Percentiles rank a stretch among this genome's conserved stretches.
Conservation (phyloP, 2,797 vertebrate species). For the Tiaroga cobitis region DNA sequence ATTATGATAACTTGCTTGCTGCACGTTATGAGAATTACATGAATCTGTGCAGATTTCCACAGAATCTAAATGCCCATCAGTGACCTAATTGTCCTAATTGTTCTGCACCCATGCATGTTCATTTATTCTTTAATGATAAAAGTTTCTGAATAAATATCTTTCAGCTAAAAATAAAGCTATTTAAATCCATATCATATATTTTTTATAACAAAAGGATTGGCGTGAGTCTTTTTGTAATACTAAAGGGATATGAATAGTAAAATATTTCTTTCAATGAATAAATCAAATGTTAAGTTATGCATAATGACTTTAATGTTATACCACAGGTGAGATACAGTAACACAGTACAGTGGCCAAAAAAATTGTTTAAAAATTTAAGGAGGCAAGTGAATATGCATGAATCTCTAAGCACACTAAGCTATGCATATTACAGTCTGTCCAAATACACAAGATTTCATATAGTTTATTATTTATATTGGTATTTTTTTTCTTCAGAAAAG, state of each 20-base stretch:
- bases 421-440: not conserved
- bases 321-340: not conserved
- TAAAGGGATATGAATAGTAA: not conserved
- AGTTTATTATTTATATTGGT: too few relatives aligned
- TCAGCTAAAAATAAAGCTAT: not conserved
- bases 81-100: not conserved
- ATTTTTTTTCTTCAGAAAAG: not conserved
- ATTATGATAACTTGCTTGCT: too few relatives aligned
- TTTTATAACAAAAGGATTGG: not conserved
- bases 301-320: not conserved
- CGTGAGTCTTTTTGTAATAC: not conserved
- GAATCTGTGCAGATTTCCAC: not conserved
- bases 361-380: not conserved
- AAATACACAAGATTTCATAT: not conserved
- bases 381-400: not conserved
- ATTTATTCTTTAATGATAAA: not conserved
- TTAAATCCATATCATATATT: not conserved
- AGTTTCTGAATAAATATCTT: not conserved
- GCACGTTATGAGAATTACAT: too few relatives aligned
- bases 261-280: not conserved
- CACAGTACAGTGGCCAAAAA: not conserved
- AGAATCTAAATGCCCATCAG: not conserved
- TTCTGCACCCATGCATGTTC: not conserved
- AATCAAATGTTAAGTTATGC: slow-evolving; percentile 7
- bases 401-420: not conserved